Evolutionary conservation across 2,797 vertebrate genomes (phyloP).

Genomic region (Hozukius guyotensis): DNA sequence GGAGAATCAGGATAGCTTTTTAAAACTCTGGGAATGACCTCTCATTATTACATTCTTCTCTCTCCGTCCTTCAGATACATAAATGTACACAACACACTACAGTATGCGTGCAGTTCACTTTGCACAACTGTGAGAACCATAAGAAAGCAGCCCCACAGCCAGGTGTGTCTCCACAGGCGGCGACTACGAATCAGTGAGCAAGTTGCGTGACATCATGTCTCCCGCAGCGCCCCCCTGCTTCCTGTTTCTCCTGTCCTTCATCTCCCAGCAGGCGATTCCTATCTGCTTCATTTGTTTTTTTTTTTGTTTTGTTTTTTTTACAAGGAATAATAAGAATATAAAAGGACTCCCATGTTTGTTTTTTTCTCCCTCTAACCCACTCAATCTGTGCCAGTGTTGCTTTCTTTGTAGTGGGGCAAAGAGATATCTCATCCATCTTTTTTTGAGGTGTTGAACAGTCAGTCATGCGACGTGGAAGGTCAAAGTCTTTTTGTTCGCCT

Average conservation of each 20-base stretch:
- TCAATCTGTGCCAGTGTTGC: slow-evolving; percentile 15
- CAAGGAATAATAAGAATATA: slow-evolving; percentile 13
- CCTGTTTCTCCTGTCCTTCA: slow-evolving; percentile 67
- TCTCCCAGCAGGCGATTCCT: slow-evolving; percentile 57
- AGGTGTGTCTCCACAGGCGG: slow-evolving; percentile 66
- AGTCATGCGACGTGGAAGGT: slow-evolving; percentile 22
- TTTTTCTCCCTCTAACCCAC: background rate
- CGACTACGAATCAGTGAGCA: slow-evolving; percentile 54
- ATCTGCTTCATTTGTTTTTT: slow-evolving; percentile 47
- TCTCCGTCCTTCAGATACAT: slow-evolving; percentile 7
- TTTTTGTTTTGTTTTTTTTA: background rate
- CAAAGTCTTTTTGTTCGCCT: background rate
- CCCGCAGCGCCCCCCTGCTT: slow-evolving; percentile 53
- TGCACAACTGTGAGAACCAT: slow-evolving; percentile 1
- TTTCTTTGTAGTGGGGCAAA: background rate
- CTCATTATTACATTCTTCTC: background rate
- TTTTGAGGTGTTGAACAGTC: slow-evolving; percentile 33
- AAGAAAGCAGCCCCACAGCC: slow-evolving; percentile 37
- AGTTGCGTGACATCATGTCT: slow-evolving; percentile 51
- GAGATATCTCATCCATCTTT: slow-evolving; percentile 29
- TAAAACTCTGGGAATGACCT: slow-evolving; percentile 1
- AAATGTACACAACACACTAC: background rate
- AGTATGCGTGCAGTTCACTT: background rate
- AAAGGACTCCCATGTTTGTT: background rate
- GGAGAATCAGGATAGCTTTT: background rate